These are phyloP conservation scores for Drosophila biarmipes DNA, from an alignment of 1,140 invertebrate genomes.

Conservation along the genomic window DNA sequence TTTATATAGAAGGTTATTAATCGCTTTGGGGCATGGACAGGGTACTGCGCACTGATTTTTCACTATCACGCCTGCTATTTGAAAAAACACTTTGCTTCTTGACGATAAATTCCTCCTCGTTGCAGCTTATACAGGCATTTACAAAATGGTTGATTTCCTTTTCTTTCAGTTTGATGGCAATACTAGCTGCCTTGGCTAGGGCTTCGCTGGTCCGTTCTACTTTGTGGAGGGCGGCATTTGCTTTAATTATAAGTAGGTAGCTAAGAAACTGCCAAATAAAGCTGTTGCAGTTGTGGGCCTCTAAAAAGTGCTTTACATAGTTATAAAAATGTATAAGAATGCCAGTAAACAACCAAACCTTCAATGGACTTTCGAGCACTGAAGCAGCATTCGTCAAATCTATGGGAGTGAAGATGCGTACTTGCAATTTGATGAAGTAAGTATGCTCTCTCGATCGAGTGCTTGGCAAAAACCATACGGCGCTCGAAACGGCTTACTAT, in stretches of 20 bases:
- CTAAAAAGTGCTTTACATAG: constrained; percentile 23
- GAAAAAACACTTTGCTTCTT: constrained; percentile 41
- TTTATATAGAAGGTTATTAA: background rate
- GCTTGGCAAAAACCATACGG: constrained; percentile 62
- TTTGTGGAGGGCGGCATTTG: constrained; percentile 66
- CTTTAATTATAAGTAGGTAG: constrained; percentile 60
- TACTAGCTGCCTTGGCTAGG: constrained; percentile 33
- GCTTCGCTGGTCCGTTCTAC: constrained; percentile 55
- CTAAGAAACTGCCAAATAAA: constrained; percentile 64
- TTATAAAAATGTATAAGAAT: background rate
- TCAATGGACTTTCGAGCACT: constrained; percentile 63
- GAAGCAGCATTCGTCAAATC: constrained; percentile 68
- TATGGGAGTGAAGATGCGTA: constrained; percentile 58
- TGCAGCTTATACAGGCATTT: constrained; percentile 39
- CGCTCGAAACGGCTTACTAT: constrained; percentile 53
- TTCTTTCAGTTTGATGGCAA: constrained; percentile 33
- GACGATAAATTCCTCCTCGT: constrained; percentile 46
- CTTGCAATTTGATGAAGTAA: constrained; percentile 67
- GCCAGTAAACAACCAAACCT: constrained; percentile 1
- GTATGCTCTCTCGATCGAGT: constrained; percentile 76
- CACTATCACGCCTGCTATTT: constrained; percentile 21
- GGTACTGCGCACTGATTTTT: constrained; percentile 10
- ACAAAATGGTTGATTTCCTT: constrained; percentile 39
- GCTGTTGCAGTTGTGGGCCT: constrained; percentile 64
- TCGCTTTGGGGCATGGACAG: background rate